Base-by-base conservation (phyloP, 1,140 invertebrate species). In the Periplaneta americana region DNA sequence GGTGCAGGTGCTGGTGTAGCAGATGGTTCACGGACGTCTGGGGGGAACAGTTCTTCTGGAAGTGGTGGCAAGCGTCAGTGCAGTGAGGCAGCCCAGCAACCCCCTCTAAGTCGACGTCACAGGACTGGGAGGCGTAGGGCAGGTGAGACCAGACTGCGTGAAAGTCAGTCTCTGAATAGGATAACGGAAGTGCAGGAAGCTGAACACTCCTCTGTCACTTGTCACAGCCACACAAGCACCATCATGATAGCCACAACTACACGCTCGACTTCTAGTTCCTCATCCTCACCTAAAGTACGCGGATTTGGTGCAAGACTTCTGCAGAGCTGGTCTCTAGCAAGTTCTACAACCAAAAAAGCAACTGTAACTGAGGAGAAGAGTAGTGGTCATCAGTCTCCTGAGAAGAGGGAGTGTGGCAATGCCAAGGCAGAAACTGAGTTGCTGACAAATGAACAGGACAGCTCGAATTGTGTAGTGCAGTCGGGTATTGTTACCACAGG, bases 161-260 rank as follows among this genome's bases (percentile, higher is more conserved):
- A 96, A 88, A 95, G 94, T 84, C 94, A 95, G 84, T 95, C 94
- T 13, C 87, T 96, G 33, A 95, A 96, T 86, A 90, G 95, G 34
- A 96, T 96, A 66, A 95, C 94, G 17, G 94, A 95, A 87, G 93
- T 94, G 22, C 93, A 94, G 84, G 93, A 94, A 88, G 90, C 90
- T n/a, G 91, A 92, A 83, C 22, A 66, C 13, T 74, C 86, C 35
- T 35, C 75, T 28, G 77, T 75, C 32, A 84, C 83, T 6, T 39
- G 79, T 66, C 17, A 22, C 13, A 39, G 18, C 6, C 34, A 39
- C 35, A 78, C 77, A 28, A 78, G 28, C 33, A 78, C 11, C 33
- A 66, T 80, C n/a, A 75, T 36, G 28, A 28, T 36, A 28, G 48
- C 33, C 33, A 66, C 76, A 74, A 74, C 33, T 66, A 48, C 1